These are phyloP conservation scores for Peromyscus californicus DNA, from an alignment of 2,113 vertebrate genomes.

Conservation along the genomic window DNA sequence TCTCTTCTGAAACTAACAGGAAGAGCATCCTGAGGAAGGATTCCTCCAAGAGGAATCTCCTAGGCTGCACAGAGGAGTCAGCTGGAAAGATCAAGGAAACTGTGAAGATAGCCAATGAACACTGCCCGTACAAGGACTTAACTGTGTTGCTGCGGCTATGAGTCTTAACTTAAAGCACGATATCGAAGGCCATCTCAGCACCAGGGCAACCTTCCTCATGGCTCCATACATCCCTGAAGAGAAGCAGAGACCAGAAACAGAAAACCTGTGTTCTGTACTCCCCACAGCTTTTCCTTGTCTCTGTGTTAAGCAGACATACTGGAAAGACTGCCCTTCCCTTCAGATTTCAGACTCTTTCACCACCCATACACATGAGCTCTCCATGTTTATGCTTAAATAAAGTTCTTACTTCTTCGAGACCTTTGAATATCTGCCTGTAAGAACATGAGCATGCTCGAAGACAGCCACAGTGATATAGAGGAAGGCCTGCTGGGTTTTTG, in stretches of 20 bases:
- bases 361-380: not conserved
- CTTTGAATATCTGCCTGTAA: not conserved
- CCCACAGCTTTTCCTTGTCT: no score
- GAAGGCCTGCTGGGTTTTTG: not conserved
- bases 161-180: not conserved
- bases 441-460: not conserved
- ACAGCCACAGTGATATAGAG: fast-evolving
- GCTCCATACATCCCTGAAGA: not conserved
- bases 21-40: not conserved
- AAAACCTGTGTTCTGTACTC: not conserved
- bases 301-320: not conserved
- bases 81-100: not conserved
- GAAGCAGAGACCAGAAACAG: not conserved
- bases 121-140: no score
- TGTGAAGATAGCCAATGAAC: not conserved
- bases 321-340: not conserved
- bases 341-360: not conserved
- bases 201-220: fast-evolving
- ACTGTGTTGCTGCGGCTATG: not conserved
- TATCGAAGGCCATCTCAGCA: not conserved
- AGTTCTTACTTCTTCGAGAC: not conserved
- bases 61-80: no score
- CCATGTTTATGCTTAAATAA: not conserved
- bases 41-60: not conserved
- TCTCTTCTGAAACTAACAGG: not conserved